Conservation (phyloP, 2,888 invertebrate genomes). For the Habrosyne pyritoides region DNA sequence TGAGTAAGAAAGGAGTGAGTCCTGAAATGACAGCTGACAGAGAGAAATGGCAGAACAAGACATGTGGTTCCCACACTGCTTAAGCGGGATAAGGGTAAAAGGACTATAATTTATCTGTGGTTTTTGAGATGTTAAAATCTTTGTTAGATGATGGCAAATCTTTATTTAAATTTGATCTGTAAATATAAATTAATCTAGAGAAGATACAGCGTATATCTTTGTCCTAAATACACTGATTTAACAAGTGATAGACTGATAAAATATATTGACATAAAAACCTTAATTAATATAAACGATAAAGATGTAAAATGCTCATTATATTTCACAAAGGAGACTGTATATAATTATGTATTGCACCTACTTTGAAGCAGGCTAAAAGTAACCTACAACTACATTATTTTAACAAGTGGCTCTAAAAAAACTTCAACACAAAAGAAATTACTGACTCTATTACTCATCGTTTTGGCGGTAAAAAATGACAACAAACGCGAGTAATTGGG, state of each 20-base stretch:
- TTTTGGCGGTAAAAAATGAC: slow-evolving; percentile 32
- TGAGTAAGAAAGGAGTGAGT: too few relatives aligned
- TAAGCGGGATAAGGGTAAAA: too few relatives aligned
- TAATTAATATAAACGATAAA: neutral
- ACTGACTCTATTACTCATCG: slow-evolving; percentile 31
- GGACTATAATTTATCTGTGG: too few relatives aligned
- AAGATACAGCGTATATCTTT: neutral
- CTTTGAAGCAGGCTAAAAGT: neutral
- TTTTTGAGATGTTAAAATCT: too few relatives aligned
- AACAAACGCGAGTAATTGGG: slow-evolving; percentile 39
- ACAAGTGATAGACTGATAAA: neutral
- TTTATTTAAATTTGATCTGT: too few relatives aligned
- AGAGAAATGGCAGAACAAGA: too few relatives aligned
- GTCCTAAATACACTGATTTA: neutral
- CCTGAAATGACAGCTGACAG: too few relatives aligned
- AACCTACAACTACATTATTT: neutral
- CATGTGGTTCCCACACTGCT: too few relatives aligned
- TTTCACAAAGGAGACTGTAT: neutral
- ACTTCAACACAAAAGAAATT: slow-evolving; percentile 25
- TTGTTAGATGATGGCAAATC: too few relatives aligned
- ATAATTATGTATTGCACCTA: neutral
- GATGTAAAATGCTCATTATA: neutral
- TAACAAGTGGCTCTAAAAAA: neutral
- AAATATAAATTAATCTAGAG: too few relatives aligned
- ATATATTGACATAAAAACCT: slow-evolving; percentile 3